A percentile compares a stretch with the other conserved stretches of the same genome.
phyloP scores from a whole-genome alignment of 2,113 vertebrate genomes.

The Nibea coibor region DNA sequence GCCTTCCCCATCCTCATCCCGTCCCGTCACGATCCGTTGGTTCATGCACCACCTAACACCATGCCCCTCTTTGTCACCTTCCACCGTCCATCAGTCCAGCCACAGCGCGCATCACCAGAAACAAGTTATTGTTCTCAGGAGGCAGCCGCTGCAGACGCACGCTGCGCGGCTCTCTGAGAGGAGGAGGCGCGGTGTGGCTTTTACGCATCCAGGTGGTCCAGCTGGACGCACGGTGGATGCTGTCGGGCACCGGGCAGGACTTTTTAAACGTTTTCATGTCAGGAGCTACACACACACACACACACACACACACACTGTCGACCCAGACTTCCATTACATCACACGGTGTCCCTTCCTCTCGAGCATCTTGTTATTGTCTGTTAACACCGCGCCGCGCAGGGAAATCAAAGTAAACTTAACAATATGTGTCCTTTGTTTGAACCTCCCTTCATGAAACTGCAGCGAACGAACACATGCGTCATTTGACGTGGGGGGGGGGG shows the following conservation, averaged over 20 bases:
- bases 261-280: conserved; percentile 7
- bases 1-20: conserved; percentile 1
- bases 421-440: neutral
- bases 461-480: neutral
- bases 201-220: conserved; percentile 61
- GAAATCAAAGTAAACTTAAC: neutral
- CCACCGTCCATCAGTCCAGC: conserved; percentile 37
- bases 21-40: conserved; percentile 40
- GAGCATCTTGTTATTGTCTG: conserved; percentile 22
- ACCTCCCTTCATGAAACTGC: neutral
- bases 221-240: conserved; percentile 27
- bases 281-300: neutral
- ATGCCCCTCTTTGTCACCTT: conserved; percentile 52
- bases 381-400: conserved; percentile 1
- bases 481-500: neutral
- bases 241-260: neutral
- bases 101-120: conserved; percentile 26
- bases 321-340: conserved; percentile 16
- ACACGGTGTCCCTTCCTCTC: conserved; percentile 26
- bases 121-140: conserved; percentile 62
- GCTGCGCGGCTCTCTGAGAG: neutral
- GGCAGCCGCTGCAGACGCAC: conserved; percentile 17
- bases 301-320: neutral
- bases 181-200: conserved; percentile 19
- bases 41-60: conserved; percentile 16